A percentile compares a stretch with the other conserved stretches of the same genome.
Evolutionary conservation across 2,888 invertebrate species (phyloP).

Genomic region (Ophioninae sp.): DNA sequence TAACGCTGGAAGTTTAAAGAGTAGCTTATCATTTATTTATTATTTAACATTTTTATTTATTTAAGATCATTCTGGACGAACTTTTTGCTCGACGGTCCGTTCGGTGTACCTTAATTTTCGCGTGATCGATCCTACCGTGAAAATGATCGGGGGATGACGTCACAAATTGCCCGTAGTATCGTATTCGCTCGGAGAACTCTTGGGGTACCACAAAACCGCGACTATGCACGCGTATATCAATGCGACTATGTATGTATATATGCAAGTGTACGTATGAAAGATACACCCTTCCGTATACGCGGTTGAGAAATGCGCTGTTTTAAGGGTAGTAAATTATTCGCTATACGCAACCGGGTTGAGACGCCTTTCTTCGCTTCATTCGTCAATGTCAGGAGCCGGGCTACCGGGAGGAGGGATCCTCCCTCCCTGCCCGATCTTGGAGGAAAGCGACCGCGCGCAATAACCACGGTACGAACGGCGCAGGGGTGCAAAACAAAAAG

Average conservation of each 20-base stretch:
- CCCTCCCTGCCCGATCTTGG: background rate
- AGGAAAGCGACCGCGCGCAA: conserved; percentile 23
- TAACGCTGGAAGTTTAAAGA: no score
- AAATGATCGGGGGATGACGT: background rate
- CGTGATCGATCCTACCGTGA: background rate
- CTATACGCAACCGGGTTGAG: conserved; percentile 71
- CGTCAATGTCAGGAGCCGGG: conserved; percentile 76
- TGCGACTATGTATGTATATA: background rate
- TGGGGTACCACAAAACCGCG: background rate
- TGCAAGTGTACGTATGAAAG: background rate
- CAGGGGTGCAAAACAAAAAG: conserved; percentile 39
- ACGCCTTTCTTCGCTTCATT: conserved; percentile 76
- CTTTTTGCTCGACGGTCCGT: no score
- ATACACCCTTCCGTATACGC: background rate
- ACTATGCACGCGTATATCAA: background rate
- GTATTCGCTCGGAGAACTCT: background rate
- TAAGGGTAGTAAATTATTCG: conserved; percentile 76
- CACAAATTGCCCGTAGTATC: background rate
- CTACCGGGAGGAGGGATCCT: conserved; percentile 37
- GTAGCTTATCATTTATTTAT: no score
- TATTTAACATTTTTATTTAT: no score
- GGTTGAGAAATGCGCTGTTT: conserved; percentile 47
- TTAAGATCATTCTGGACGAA: no score
- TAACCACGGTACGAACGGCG: conserved; percentile 27
- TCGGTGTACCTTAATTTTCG: background rate